A percentile compares a stretch with the other conserved stretches of the same genome.
These are phyloP conservation scores for Archivesica marissinica DNA, from an alignment of 1,140 invertebrate species.

Conservation along the genomic window DNA sequence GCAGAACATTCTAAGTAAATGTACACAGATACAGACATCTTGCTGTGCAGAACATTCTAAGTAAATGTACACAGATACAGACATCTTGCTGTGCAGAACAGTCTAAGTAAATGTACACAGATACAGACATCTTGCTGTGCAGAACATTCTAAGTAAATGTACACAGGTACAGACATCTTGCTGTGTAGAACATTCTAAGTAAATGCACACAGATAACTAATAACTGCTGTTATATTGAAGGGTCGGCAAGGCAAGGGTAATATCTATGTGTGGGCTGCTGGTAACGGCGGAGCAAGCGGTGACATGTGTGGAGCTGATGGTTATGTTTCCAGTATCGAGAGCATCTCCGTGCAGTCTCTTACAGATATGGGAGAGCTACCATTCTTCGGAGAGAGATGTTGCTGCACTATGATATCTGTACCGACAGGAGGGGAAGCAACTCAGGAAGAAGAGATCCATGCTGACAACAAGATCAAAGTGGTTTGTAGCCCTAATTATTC, in stretches of 20 bases:
- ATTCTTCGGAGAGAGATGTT: slow-evolving; percentile 84
- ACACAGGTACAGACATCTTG: too few relatives aligned
- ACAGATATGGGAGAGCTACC: slow-evolving; percentile 79
- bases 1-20: too few relatives aligned
- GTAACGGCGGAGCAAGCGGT: slow-evolving; percentile 83
- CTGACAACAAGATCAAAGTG: slow-evolving; percentile 76
- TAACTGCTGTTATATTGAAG: slow-evolving; percentile 75
- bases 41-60: too few relatives aligned
- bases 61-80: too few relatives aligned
- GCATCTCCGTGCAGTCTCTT: slow-evolving; percentile 83
- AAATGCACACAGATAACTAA: too few relatives aligned
- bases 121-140: too few relatives aligned
- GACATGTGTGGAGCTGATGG: slow-evolving; percentile 85
- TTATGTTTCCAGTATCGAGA: slow-evolving; percentile 83
- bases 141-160: too few relatives aligned
- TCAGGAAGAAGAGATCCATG: slow-evolving; percentile 47
- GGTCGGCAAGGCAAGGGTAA: slow-evolving; percentile 83
- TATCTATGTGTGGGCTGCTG: slow-evolving; percentile 85
- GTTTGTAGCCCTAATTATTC: slow-evolving; percentile 64
- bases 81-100: too few relatives aligned
- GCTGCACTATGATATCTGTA: slow-evolving; percentile 83
- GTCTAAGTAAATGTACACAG: too few relatives aligned
- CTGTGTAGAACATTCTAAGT: too few relatives aligned
- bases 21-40: too few relatives aligned
- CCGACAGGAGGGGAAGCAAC: slow-evolving; percentile 80